These are phyloP conservation scores for Okamejei kenojei DNA, from an alignment of 2,797 vertebrate genomes.

Conservation along the genomic window DNA sequence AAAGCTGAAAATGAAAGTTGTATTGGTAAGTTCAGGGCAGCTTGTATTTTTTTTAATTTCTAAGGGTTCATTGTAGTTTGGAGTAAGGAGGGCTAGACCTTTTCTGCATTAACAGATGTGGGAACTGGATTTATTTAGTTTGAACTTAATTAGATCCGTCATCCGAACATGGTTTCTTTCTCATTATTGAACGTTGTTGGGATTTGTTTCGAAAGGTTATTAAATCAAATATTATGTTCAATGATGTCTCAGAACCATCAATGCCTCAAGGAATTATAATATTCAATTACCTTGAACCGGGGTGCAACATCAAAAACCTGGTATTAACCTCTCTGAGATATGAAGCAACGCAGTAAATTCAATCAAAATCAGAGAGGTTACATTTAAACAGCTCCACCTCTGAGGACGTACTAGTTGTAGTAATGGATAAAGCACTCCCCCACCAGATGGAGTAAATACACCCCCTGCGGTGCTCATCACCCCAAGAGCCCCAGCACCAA, in stretches of 20 bases:
- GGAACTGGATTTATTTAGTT: background rate
- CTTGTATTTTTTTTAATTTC: too few species aligned
- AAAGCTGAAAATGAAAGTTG: conserved; percentile 83
- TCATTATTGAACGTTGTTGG: too few species aligned
- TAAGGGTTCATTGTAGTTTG: too few species aligned
- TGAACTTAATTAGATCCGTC: background rate
- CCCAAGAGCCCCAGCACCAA: too few species aligned
- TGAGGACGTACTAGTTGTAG: background rate
- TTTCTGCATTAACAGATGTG: background rate
- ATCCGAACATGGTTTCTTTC: too few species aligned
- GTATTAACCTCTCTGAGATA: background rate
- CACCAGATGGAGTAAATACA: background rate
- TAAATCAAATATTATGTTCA: background rate
- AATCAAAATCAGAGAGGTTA: background rate
- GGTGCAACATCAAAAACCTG: background rate
- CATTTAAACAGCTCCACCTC: background rate
- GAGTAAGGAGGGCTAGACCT: background rate
- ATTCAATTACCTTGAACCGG: background rate
- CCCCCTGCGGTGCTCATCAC: too few species aligned
- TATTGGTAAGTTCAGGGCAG: conserved; percentile 66
- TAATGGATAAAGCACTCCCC: background rate
- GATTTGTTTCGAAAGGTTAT: background rate
- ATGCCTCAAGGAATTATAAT: background rate
- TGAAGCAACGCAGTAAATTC: background rate
- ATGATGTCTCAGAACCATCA: background rate